These are phyloP conservation scores for Troides oblongomaculatus DNA, from an alignment of 2,888 invertebrate species.

Conservation along the genomic window DNA sequence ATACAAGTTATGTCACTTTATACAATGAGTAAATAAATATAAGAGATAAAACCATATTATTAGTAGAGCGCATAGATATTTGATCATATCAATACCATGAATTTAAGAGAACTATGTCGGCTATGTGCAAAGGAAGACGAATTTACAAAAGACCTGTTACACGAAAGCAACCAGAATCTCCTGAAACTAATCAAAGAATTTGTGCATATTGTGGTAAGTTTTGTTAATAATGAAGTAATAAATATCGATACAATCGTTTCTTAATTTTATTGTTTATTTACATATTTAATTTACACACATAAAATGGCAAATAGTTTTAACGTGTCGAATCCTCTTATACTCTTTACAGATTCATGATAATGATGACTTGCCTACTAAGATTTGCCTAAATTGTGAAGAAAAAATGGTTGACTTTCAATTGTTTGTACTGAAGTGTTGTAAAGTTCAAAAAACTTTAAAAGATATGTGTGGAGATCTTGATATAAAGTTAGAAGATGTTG, in stretches of 20 bases:
- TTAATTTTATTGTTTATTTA: not conserved
- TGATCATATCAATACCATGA: slow-evolving; percentile 32
- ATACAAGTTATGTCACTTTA: slow-evolving; percentile 1
- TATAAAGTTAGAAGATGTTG: slow-evolving; percentile 60
- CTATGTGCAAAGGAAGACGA: slow-evolving; percentile 67
- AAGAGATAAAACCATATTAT: not conserved
- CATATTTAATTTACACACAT: not conserved
- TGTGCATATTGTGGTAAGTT: slow-evolving; percentile 62
- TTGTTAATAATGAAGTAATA: not conserved
- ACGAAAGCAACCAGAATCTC: slow-evolving; percentile 60
- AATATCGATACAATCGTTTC: not conserved
- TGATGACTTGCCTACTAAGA: slow-evolving; percentile 64
- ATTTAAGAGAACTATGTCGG: slow-evolving; percentile 63
- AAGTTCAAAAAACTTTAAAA: slow-evolving; percentile 60
- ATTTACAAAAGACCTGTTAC: slow-evolving; percentile 65
- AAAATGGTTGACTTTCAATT: slow-evolving; percentile 70
- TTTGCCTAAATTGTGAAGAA: slow-evolving; percentile 71
- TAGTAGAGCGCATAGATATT: slow-evolving; percentile 10
- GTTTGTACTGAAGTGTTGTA: slow-evolving; percentile 68
- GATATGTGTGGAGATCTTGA: slow-evolving; percentile 43
- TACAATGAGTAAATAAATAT: slow-evolving; percentile 6
- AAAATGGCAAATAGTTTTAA: not conserved
- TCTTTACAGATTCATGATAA: slow-evolving; percentile 53
- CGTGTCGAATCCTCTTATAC: not conserved
- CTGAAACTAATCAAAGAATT: slow-evolving; percentile 65